Evolutionary conservation across 2,797 vertebrate genomes (phyloP).

Genomic region (Gymnocypris eckloni): DNA sequence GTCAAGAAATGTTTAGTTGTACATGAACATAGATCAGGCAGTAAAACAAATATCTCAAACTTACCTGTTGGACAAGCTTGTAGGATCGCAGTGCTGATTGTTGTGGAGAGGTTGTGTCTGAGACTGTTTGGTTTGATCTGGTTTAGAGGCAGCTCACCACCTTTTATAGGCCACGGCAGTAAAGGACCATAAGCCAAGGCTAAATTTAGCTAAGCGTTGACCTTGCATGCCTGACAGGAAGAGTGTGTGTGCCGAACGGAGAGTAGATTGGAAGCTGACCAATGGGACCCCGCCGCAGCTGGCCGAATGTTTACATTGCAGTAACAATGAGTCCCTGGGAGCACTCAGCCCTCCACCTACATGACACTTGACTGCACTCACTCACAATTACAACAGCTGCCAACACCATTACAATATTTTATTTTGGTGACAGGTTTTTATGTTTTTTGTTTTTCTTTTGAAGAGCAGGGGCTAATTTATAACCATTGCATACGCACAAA

Average conservation of each 20-base stretch:
- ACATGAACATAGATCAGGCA: neutral
- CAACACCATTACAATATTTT: conserved; percentile 29
- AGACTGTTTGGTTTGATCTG: conserved; percentile 50
- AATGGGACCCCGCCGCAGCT: conserved; percentile 70
- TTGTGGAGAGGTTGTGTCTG: conserved; percentile 13
- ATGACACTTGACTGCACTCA: conserved; percentile 28
- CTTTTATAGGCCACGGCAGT: conserved; percentile 72
- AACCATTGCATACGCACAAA: too few species aligned
- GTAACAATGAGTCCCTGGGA: conserved; percentile 76
- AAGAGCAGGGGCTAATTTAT: neutral
- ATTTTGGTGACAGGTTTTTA: neutral
- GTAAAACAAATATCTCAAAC: conserved; percentile 2
- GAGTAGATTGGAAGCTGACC: conserved; percentile 61
- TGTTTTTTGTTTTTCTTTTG: neutral
- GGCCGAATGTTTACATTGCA: conserved; percentile 76
- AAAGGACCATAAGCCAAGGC: conserved; percentile 63
- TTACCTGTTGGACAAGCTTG: conserved; percentile 47
- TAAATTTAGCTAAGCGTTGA: conserved; percentile 77
- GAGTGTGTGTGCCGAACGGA: conserved; percentile 62
- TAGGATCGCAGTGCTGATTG: conserved; percentile 4
- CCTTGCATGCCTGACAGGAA: conserved; percentile 66
- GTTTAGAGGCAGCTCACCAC: conserved; percentile 59
- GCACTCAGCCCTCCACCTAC: conserved; percentile 42
- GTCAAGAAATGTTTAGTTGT: neutral
- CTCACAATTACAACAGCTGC: conserved; percentile 43